Conservation (phyloP, 2,888 invertebrate species). For the Sinhomidia bicolor region DNA sequence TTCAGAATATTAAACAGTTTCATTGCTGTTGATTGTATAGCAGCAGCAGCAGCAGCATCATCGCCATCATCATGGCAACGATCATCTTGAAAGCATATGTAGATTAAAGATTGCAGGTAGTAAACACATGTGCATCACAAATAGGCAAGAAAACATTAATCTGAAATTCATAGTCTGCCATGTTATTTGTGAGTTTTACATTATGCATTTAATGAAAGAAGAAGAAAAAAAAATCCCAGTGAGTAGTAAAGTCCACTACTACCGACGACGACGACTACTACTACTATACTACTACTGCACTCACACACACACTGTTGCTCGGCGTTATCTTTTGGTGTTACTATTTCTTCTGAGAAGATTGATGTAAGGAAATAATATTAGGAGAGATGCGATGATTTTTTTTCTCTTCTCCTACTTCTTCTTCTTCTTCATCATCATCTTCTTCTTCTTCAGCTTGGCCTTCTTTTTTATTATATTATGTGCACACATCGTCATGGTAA, state of each 20-base stretch:
- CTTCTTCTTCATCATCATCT: conserved; percentile 17
- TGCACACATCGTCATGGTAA: conserved; percentile 39
- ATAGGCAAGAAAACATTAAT: conserved; percentile 56
- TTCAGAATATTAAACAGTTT: conserved; percentile 64
- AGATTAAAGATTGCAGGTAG: conserved; percentile 61
- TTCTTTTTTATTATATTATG: conserved; percentile 6
- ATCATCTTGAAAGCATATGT: neutral
- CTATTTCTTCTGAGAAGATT: conserved; percentile 54
- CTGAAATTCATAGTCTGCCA: conserved; percentile 59
- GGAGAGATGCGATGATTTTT: conserved; percentile 57
- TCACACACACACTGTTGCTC: conserved; percentile 1
- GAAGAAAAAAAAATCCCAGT: neutral
- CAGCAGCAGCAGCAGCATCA: neutral
- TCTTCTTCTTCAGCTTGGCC: neutral
- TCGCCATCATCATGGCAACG: neutral
- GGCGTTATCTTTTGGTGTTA: conserved; percentile 48
- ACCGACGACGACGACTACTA: neutral
- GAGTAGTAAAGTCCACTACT: conserved; percentile 46
- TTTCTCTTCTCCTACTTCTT: neutral
- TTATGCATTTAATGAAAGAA: conserved; percentile 17
- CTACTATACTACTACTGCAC: neutral
- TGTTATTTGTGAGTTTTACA: conserved; percentile 51
- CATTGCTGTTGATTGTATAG: neutral
- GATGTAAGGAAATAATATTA: conserved; percentile 63
- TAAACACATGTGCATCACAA: conserved; percentile 40